Base-by-base conservation (phyloP, 2,113 vertebrate genomes). In the Melanerpes formicivorus region DNA sequence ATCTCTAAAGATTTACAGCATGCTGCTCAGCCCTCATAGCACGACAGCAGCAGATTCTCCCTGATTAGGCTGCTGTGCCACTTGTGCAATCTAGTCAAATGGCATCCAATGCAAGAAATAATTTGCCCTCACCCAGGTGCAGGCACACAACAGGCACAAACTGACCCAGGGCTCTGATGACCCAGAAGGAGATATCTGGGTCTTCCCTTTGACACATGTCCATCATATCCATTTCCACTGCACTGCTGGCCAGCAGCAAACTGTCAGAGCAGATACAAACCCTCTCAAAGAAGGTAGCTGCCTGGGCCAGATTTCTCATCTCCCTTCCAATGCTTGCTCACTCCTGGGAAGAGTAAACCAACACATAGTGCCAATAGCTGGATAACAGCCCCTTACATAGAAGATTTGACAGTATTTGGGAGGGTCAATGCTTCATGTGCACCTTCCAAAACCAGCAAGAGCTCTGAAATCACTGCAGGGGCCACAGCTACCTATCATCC, bases 1-100 rank as follows among this genome's bases (percentile, higher is more conserved):
- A 85, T 77, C 75, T 83, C 54, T 72, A 66, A 46, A 93, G 90
- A 91, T 87, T 80, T 91, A 87, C 46, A 91, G 62, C 6, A 8
- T 69, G 32, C 78, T 82, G 23, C 26, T 62, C 26, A 63, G 42
- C 40, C 18, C 34, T 73, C 42, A 29, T 26, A 54, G 42, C 29
- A 10, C 44, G 70, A 64, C 40, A 58, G 70, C 79, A 70, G 42
- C 55, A 2, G 77, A 14, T 44, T 30, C 21, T 83, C 69, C 62
- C 58, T 22, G 29, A 23, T 23, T 0, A 0, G 2, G 29, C 73
- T 30, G 52, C 66, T 46, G 18, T 42, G 66, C 58, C 27, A 5
- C 58, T 69, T 69, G 44, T 46, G 81, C 58, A 69, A 10, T 34
- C 26, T 29, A 72, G 71, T 63, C 78, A 54, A 56, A 37, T 0